Base-by-base conservation (phyloP, 2,888 invertebrate species). In the Drosophila sordidula region DNA sequence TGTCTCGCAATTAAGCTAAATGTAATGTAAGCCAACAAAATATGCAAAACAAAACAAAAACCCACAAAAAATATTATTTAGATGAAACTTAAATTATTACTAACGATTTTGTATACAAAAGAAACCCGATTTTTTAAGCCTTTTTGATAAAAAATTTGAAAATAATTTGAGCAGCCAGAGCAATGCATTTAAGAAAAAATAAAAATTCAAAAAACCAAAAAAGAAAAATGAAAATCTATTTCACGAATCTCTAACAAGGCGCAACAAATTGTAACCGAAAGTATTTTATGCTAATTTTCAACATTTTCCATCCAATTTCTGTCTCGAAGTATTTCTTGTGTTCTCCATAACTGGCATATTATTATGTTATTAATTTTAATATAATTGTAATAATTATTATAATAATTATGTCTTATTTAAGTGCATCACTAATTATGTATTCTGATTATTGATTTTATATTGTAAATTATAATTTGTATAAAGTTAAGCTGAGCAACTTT, bases 1-100 rank as follows among this genome's bases (percentile, higher is more conserved):
- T 86, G 87, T 89, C 87, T 85, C 87, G 86, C 80, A 85, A 72
- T 70, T 89, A 86, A 89, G 89, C 85, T 86, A 87, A 84, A 79
- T 70, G 67, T 80, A 80, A 78, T 78, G 62, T 75, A 80, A 78
- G 78, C 47, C 66, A 64, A 75, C 44, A 78, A 78, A 70, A 70
- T 73, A 72, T 68, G 76, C 77, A 74, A 70, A 50, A 70, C 41
- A 58, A 59, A 45, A 59, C 42, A 47, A 39, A 57, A 42, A 32
- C 46, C 18, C 36, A 29, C 14, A 58, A 84, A 51, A 58, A 62
- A 51, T 58, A 62, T 75, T 78, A 65, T 82, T 85, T 83, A 77
- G 57, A 76, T 44, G 29, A 56, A 63, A 51, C 62, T 50, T 68
- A 54, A 71, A 84, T 84, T 80, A 87, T 81, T 75, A 66, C 34